Base-by-base conservation (phyloP, 30 jellyfish, hydroid and myxozoan genomes). In the Clytia hemisphaerica region DNA sequence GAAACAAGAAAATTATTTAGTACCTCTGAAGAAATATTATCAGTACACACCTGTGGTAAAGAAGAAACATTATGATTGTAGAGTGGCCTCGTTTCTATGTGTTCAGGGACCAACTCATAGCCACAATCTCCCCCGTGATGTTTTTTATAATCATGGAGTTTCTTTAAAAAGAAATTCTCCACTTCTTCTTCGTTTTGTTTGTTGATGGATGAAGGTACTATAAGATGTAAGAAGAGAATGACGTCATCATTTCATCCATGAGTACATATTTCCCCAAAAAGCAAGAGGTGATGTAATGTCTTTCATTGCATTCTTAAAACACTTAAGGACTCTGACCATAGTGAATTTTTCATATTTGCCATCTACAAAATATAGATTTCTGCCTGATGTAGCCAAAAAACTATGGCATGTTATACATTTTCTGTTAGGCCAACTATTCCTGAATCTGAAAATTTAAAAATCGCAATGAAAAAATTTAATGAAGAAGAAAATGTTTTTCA, bases 21-120 rank as follows among this genome's bases (percentile, higher is more conserved):
- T n/a, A 4, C 14, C 14, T 30, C 27, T 15, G 35, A 16, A 30
- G n/a, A 64, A 40, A 36, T 16, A 18, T 12, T 18, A 9, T 33
- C 34, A 40, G 5, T 50, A 2, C 72, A 37, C 26, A 86, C 96
- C 93, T 80, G 95, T 14, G 93, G 62, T 14, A 90, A 40, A 16
- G 76, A 79, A 5, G 95, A 92, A 16, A 71, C 67, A 37, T 80
- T 86, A 6, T 86, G 92, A 25, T 79, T 84, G 40, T 60, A 79
- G 49, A 90, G 40, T 0, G 78, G 26, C 44, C 98, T 68, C 14
- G 95, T 59, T 58, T 90, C 98, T 25, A 82, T 68, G 65, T 90
- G 98, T 68, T 90, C 98, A 1, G 98, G 98, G 6, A 90, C 98
- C 2, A 82, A 78, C 30, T 59, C 77, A 44, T 75, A 82, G 18